Conservation (phyloP, 2,888 invertebrate genomes). For the Eupelmus urozonus region DNA sequence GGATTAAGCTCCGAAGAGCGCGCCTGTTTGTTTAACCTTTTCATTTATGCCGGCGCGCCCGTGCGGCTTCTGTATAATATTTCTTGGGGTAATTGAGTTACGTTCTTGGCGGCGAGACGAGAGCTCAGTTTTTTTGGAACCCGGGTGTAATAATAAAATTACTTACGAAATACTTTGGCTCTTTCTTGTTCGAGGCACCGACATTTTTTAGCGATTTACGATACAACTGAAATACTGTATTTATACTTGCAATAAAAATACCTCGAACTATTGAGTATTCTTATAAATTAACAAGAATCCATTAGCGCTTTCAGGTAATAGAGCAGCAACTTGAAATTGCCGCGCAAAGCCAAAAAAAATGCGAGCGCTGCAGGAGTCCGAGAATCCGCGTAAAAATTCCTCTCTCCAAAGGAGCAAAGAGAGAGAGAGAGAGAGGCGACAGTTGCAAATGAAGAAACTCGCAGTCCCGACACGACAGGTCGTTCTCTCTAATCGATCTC, state of each 20-base stretch:
- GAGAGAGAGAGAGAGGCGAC: no score
- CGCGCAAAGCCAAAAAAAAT: conserved; percentile 26
- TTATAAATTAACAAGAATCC: no score
- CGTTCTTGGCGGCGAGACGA: not conserved
- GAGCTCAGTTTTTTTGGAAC: not conserved
- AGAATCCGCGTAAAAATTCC: no score
- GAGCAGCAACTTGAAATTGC: conserved; percentile 29
- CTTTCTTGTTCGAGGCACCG: no score
- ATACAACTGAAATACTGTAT: no score
- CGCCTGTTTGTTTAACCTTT: conserved; percentile 51
- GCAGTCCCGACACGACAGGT: not conserved
- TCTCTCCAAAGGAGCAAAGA: conserved; percentile 1
- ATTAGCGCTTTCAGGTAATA: no score
- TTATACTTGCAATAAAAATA: no score
- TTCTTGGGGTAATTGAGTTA: conserved; percentile 54
- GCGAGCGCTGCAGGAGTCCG: not conserved
- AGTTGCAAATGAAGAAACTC: conserved; percentile 44
- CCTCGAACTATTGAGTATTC: no score
- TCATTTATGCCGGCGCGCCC: conserved; percentile 13
- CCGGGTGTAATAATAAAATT: no score
- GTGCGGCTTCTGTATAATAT: conserved; percentile 50
- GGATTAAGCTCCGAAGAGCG: conserved; percentile 17
- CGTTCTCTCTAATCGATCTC: not conserved
- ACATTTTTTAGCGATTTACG: no score
- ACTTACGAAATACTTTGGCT: no score